phyloP scores from a whole-genome alignment of 1,140 invertebrate genomes.

The Drosophila subpulchrella region DNA sequence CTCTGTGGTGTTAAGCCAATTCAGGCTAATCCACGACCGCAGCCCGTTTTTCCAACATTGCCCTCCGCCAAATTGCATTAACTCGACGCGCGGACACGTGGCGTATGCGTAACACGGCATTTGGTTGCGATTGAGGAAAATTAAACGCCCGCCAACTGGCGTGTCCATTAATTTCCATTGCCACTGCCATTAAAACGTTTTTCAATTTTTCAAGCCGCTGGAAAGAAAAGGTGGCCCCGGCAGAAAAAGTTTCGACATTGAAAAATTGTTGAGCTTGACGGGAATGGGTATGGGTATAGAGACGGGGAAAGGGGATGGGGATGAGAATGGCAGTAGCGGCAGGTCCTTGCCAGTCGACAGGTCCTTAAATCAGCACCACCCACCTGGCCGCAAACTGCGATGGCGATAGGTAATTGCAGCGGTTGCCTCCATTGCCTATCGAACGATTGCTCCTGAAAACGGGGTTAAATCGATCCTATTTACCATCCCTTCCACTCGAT shows the following conservation, averaged over 20 bases:
- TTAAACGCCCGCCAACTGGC: constrained; percentile 52
- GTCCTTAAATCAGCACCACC: constrained; percentile 19
- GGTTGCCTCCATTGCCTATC: constrained; percentile 10
- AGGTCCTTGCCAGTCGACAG: constrained; percentile 2
- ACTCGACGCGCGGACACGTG: constrained; percentile 25
- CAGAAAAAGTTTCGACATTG: constrained; percentile 69
- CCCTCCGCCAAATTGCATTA: constrained; percentile 53
- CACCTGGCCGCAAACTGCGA: background rate
- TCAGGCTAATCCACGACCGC: constrained; percentile 12
- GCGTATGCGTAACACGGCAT: constrained; percentile 37
- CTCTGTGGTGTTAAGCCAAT: constrained; percentile 31
- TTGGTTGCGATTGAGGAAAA: constrained; percentile 45
- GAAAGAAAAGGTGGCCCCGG: constrained; percentile 34
- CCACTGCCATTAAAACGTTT: constrained; percentile 73
- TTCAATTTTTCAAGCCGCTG: constrained; percentile 65
- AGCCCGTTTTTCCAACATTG: background rate
- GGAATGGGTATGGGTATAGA: background rate
- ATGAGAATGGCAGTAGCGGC: background rate
- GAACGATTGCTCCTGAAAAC: constrained; percentile 1
- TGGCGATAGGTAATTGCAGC: constrained; percentile 25
- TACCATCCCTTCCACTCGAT: background rate
- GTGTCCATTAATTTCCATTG: constrained; percentile 78
- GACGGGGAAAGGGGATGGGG: background rate
- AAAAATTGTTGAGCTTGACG: constrained; percentile 69
- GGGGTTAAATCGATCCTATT: constrained; percentile 1